A percentile compares a stretch with the other conserved stretches of the same genome.
Conservation (phyloP, 2,888 invertebrate species). For the Drosophila quinaria region DNA sequence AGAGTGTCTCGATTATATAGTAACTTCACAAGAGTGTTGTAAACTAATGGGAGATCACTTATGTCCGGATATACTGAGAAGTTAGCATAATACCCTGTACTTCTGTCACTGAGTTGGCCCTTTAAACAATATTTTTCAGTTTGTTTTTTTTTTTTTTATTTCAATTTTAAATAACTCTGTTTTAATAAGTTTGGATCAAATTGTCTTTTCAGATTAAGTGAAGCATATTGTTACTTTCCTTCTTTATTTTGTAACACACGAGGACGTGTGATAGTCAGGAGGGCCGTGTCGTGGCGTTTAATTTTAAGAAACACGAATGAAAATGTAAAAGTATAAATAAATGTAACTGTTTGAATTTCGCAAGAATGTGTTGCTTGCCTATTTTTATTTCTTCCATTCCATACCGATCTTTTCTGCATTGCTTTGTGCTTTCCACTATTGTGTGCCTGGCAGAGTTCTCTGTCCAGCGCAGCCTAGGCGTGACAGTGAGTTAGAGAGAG, state of each 20-base stretch:
- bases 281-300: neutral
- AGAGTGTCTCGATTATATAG: neutral
- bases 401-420: neutral
- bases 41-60: neutral
- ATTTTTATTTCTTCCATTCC: neutral
- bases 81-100: neutral
- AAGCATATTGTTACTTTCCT: neutral
- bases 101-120: slow-evolving; percentile 5
- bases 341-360: too few species aligned
- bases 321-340: neutral
- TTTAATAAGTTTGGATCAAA: neutral
- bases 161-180: neutral
- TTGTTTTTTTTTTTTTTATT: neutral
- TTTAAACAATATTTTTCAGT: neutral
- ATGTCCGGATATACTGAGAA: slow-evolving; percentile 3
- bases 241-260: slow-evolving; percentile 6
- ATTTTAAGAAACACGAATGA: neutral
- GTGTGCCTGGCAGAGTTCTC: neutral
- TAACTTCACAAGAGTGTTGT: neutral
- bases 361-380: too few species aligned
- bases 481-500: neutral
- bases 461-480: neutral
- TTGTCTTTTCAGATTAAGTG: slow-evolving; percentile 4
- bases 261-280: slow-evolving; percentile 11
- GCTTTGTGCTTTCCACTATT: slow-evolving; percentile 1